Conservation (phyloP, 2,888 invertebrate genomes). For the Fragum fragum region DNA sequence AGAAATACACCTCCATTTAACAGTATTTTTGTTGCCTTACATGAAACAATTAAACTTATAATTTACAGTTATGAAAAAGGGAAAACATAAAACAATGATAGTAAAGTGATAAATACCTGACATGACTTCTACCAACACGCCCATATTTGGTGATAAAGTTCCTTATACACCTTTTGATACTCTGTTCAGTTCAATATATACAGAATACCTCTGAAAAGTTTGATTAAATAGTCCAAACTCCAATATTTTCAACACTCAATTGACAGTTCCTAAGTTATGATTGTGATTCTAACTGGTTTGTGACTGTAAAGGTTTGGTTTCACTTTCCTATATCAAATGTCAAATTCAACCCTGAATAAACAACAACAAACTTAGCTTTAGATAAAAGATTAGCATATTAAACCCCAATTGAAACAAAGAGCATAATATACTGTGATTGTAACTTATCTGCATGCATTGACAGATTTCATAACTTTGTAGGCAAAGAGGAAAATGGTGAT, state of each 20-base stretch:
- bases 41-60: neutral
- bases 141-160: slow-evolving; percentile 9
- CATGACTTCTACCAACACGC: neutral
- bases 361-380: too few species aligned
- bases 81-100: neutral
- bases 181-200: neutral
- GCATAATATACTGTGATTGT: too few species aligned
- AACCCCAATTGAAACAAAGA: too few species aligned
- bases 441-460: too few species aligned
- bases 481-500: too few species aligned
- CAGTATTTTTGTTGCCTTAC: neutral
- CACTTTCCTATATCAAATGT: too few species aligned
- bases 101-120: slow-evolving; percentile 13
- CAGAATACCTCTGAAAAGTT: neutral
- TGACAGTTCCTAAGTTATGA: neutral
- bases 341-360: too few species aligned
- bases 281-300: too few species aligned
- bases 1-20: too few species aligned
- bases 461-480: too few species aligned
- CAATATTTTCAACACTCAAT: neutral
- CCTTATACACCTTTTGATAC: neutral
- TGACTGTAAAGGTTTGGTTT: too few species aligned
- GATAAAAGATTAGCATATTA: too few species aligned
- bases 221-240: neutral
- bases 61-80: neutral